Conservation (phyloP, 2,113 vertebrate species). For the Sylvilagus bachmani region DNA sequence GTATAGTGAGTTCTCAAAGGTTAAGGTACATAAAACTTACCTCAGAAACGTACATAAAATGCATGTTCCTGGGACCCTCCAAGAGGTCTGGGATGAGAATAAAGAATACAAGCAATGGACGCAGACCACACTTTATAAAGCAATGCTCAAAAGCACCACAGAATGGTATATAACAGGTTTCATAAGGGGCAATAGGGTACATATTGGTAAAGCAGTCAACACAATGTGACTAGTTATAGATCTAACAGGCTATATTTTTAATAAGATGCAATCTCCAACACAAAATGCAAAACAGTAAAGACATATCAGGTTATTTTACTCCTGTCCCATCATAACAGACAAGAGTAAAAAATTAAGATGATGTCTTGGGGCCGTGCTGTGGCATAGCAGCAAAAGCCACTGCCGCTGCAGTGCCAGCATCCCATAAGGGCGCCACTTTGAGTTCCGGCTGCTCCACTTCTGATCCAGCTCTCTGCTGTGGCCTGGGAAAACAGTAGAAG, state of each 20-base stretch:
- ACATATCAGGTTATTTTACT: not conserved
- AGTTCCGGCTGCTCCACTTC: no score
- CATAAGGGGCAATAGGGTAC: not conserved
- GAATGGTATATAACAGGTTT: not conserved
- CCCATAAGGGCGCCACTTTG: no score
- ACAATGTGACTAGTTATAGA: not conserved
- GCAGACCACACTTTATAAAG: not conserved
- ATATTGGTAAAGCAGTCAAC: not conserved
- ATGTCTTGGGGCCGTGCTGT: no score
- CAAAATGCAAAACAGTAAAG: not conserved
- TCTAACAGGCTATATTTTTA: not conserved
- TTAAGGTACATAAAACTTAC: not conserved
- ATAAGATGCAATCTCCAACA: not conserved
- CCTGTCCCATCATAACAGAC: not conserved
- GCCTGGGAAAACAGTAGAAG: no score
- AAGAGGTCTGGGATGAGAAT: not conserved
- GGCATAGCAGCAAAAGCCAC: no score
- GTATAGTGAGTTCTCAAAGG: not conserved
- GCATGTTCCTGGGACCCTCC: not conserved
- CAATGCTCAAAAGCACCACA: not conserved
- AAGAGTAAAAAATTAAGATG: no score
- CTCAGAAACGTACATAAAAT: not conserved
- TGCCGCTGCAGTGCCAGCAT: no score
- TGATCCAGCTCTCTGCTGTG: no score
- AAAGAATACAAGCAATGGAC: not conserved